Evolutionary conservation across 1,140 invertebrate genomes (phyloP), one percentile per base, ranked within the genome.

Genomic region (Neuroterus valhalla): DNA sequence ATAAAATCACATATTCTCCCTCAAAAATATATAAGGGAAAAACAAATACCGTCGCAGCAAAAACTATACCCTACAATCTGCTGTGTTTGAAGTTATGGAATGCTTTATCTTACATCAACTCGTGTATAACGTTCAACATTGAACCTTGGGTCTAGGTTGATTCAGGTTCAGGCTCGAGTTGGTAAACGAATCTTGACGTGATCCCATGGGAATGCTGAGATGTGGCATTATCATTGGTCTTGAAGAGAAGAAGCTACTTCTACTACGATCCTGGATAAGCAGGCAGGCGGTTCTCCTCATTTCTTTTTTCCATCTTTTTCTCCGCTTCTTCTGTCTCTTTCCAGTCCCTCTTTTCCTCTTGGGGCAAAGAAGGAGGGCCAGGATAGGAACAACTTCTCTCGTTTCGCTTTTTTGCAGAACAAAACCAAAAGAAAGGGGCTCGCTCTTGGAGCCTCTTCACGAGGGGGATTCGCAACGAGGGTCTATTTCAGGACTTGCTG

Each of bases 401-500:
- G 81, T 80, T 71, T 71, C 72, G 72, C 79, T 82, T 87, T 82
- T 87, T 86, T 86, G 77, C 66, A 74, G 78, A 86, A 87, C 80
- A 86, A 86, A 86, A 87, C 31, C 6, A 38, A 38, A 38, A 6
- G 4, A 85, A 78, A 76, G 82, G 79, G 81, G 76, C 68, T 77
- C 76, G 68, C 71, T 77, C 72, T 66, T 72, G 55, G 77, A 77
- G 78, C 72, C 55, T 62, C 55, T 62, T 62, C 31, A 68, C 52
- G 69, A 83, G 80, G 78, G 78, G 80, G 80, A 86, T 85, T 85
- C 82, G 78, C 78, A 82, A 31, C 84, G 81, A 81, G 85, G 85
- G 85, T 87, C 87, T 88, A 88, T 88, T 88, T 87, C 87, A 88
- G 79, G 82, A 82, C 79, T 78, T 80, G 81, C 78, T 68, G 81